phyloP scores from a whole-genome alignment of 2,888 invertebrate species.

The Tholera decimalis region DNA sequence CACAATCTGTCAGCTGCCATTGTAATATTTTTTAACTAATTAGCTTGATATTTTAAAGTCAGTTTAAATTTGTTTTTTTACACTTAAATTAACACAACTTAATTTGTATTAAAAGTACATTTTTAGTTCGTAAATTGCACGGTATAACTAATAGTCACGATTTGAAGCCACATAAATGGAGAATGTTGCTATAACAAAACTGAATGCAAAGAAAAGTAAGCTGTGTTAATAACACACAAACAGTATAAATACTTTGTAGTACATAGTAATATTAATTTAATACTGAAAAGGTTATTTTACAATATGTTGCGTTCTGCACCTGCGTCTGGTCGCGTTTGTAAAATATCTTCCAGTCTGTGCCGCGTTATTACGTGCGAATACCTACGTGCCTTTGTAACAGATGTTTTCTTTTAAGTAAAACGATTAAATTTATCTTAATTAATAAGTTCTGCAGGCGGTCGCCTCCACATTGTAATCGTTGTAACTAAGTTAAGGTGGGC shows the following conservation, averaged over 20 bases:
- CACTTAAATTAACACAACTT: too few species aligned
- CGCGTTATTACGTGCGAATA: conserved; percentile 57
- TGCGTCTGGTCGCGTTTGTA: conserved; percentile 43
- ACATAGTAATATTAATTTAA: conserved; percentile 2
- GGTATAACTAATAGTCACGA: too few species aligned
- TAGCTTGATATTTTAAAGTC: too few species aligned
- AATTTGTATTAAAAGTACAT: too few species aligned
- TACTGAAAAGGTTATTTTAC: conserved; percentile 46
- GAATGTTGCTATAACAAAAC: neutral
- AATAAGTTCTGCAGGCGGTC: conserved; percentile 27
- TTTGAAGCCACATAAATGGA: too few species aligned
- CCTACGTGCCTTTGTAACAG: conserved; percentile 64
- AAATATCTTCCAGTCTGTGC: conserved; percentile 54
- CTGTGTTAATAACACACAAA: neutral
- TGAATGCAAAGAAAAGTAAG: conserved; percentile 2
- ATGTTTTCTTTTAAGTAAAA: conserved; percentile 65
- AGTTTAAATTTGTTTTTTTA: too few species aligned
- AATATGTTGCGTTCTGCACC: conserved; percentile 60
- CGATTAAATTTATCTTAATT: conserved; percentile 59
- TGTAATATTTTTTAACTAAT: too few species aligned
- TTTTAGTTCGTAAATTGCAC: too few species aligned
- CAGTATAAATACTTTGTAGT: conserved; percentile 2
- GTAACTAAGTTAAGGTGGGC: neutral
- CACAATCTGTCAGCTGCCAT: too few species aligned
- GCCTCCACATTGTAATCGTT: conserved; percentile 1